phyloP scores from a whole-genome alignment of 2,888 invertebrate genomes.

The Omphaloscelis lunosa region DNA sequence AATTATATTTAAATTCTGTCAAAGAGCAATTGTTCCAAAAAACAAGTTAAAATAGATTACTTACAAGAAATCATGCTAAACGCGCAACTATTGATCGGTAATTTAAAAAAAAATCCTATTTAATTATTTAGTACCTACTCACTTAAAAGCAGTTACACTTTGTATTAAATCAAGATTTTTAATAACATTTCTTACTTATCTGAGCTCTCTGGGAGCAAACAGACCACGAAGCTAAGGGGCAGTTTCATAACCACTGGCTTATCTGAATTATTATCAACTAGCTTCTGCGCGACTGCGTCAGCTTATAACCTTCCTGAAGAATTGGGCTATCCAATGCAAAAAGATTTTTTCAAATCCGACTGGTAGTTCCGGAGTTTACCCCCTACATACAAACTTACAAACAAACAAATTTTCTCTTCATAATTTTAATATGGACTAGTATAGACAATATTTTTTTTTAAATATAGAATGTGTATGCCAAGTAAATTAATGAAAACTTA shows the following conservation, averaged over 20 bases:
- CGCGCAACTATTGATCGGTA: neutral
- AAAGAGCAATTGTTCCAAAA: neutral
- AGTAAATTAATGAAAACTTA: neutral
- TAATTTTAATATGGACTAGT: too few relatives aligned
- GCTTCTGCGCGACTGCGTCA: too few relatives aligned
- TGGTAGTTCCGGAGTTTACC: too few relatives aligned
- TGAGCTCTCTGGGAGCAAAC: neutral
- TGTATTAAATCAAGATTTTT: neutral
- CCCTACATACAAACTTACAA: too few relatives aligned
- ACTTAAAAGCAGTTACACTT: neutral
- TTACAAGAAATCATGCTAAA: neutral
- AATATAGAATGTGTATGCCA: neutral
- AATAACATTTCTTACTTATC: neutral
- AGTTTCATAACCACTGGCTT: neutral
- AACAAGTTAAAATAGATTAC: neutral
- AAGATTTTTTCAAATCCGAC: too few relatives aligned
- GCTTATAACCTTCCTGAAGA: too few relatives aligned
- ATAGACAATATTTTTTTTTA: too few relatives aligned
- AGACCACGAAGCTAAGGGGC: neutral
- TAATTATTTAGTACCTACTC: neutral
- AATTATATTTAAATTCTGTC: neutral
- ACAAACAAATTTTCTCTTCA: too few relatives aligned
- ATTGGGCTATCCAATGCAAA: too few relatives aligned
- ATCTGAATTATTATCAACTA: neutral
- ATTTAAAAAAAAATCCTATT: neutral